Base-by-base conservation (phyloP, 1,140 invertebrate genomes). In the Pemphigus obesinymphae region DNA sequence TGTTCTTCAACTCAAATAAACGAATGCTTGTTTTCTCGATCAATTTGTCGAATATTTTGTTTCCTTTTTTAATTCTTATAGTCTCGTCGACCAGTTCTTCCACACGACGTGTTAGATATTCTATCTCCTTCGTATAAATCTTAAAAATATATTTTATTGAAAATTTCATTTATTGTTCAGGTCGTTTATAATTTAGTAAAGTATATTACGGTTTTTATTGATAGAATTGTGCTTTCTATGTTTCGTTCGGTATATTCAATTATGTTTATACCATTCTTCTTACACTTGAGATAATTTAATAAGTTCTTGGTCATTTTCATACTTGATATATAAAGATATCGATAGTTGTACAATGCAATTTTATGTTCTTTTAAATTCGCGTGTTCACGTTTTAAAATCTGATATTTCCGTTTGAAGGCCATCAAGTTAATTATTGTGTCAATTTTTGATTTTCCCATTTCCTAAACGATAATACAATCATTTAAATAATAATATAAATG, bases 241-340 rank as follows among this genome's bases (percentile, higher is more conserved):
- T 61, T 80, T 26, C 63, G 55, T 63, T 80, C 50, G 15, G 55
- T 55, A 15, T 63, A 10, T 31, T 80, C 26, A 17, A n/a, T 55
- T 29, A 63, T 80, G n/a, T 80, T 31, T 63, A 63, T 45, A 17
- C 76, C 76, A 45, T 80, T 80, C 8, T 7, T 11, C 37, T 63
- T 58, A 80, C 43, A 63, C 23, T 80, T 63, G 0, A 80, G 34
- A 20, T 80, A 80, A n/a, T 63, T n/a, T 29, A 80, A 26, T 23
- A 80, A 31, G 43, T 80, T 80, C 7, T 58, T 23, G 23, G 76
- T 80, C 20, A 61, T n/a, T 45, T 80, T 80, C 76, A 80, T 61
- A n/a, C 37, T 26, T 11, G 23, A 63, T 29, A 80, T 80, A n/a
- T 63, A 5, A 45, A 63, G 23, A 31, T 26, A 45, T 40, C 76